Evolutionary conservation across 1,140 invertebrate species (phyloP), one percentile per base, ranked within the genome.

Genomic region (Cotesia glomerata): DNA sequence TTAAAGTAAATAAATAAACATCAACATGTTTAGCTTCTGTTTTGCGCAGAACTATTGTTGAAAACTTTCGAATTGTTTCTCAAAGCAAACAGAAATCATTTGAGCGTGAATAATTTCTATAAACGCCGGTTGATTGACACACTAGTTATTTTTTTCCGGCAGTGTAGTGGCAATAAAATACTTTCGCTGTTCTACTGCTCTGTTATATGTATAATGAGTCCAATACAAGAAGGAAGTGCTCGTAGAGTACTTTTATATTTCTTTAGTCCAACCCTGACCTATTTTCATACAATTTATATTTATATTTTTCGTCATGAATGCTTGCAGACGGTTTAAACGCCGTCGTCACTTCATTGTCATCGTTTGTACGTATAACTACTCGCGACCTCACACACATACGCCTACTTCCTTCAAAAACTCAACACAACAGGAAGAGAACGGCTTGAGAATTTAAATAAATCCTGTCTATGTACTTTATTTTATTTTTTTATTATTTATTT

Each of bases 241-340:
- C 9, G 13, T 9, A 62, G 35, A 62, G 35, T 36, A 14, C 59
- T 34, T 13, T 11, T 9, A 62, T 34, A 35, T 35, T 62, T 62
- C 34, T 26, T 62, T 65, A 18, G 36, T 52, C 11, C 75, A 80
- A 72, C 82, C 82, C 73, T 85, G 83, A 85, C 81, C 83, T 74
- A 85, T 84, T 84, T 84, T 67, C 68, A 51, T 67, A 62, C 78
- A 11, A 76, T 56, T 56, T 16, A 13, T 56, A 56, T 56, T 56
- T 56, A 14, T 56, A 14, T 18, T 14, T 56, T 62, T 62, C 34
- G 32, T 35, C 79, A 78, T 77, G 76, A 72, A 72, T 36, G 49
- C 52, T 16, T 65, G 69, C 68, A 66, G 64, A 67, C 74, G 54
- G 8, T 74, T 76, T 72, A 75, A 73, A 63, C 51, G 59, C 64